Evolutionary conservation across 2,113 vertebrate genomes (phyloP), one percentile per base, ranked within the genome.

Genomic region (Garra rufa): DNA sequence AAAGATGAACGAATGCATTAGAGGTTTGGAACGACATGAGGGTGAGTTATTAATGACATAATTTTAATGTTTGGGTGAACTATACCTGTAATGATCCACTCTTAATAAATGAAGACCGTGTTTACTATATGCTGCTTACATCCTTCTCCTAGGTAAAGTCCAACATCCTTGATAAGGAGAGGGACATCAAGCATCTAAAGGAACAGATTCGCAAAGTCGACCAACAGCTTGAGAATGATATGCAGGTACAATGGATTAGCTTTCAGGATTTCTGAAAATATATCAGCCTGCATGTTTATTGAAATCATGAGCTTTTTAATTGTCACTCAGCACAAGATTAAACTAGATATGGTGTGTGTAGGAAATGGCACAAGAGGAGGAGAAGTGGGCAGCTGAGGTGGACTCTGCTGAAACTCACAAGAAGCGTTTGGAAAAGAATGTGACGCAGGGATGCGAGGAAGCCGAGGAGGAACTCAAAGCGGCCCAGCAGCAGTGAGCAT

Each of bases 201-300:
- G 94, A 95, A 85, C 92, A 95, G 89, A 93, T 94, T 76, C 91
- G 93, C 26, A 94, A 91, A 74, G 82, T 94, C 76, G 95, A 95
- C 34, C 92, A 94, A 26, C 89, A 88, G 41, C 63, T 93, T 82
- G 94, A 94, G 46, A 79, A 70, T 26, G 91, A 90, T 48, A 90
- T 92, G 89, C 92, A 94, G 94, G 95, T 93, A 91, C 1, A 41
- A 65, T 50, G 38, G 24, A 71, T 6, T 24, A 24, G 17, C 3
- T n/a, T n/a, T n/a, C 15, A 5, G 48, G 24, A 14, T 24, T 76
- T 83, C 15, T 13, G 7, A n/a, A 67, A 21, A 74, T 13, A 26
- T 41, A 69, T 69, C 6, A 19, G 63, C 8, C 9, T n/a, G 3
- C 15, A 24, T 30, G 30, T 28, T 34, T 30, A 69, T 3, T n/a